Conservation (phyloP, 2,888 invertebrate species). For the Leucania comma region DNA sequence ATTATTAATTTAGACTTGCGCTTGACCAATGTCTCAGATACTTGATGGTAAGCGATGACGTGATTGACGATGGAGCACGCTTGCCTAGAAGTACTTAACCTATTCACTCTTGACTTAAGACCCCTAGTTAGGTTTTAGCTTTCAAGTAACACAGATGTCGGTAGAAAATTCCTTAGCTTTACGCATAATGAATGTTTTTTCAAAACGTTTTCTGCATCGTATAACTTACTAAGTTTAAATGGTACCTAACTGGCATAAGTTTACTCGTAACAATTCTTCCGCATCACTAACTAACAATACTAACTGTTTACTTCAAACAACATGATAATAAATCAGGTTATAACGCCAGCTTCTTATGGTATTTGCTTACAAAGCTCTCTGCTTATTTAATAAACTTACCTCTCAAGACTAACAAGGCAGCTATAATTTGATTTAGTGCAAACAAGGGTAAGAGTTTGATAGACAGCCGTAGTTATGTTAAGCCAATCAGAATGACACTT, state of each 20-base stretch:
- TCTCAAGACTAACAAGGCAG: constrained; percentile 52
- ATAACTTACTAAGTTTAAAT: neutral
- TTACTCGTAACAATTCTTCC: constrained; percentile 43
- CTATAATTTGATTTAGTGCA: constrained; percentile 61
- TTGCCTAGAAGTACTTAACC: too few species aligned
- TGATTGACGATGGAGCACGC: too few species aligned
- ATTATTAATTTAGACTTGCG: too few species aligned
- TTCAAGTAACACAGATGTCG: too few species aligned
- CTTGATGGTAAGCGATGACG: too few species aligned
- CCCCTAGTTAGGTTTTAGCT: too few species aligned
- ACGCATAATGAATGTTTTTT: too few species aligned
- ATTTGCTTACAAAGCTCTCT: constrained; percentile 46
- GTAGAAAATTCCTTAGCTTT: too few species aligned
- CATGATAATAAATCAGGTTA: constrained; percentile 51
- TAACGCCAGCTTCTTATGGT: constrained; percentile 32
- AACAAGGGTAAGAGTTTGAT: constrained; percentile 44
- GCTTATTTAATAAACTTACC: constrained; percentile 43
- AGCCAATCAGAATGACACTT: constrained; percentile 7
- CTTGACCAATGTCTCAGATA: too few species aligned
- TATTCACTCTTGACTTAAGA: too few species aligned
- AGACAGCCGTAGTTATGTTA: constrained; percentile 37
- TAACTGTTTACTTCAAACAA: constrained; percentile 40
- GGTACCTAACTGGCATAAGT: constrained; percentile 3
- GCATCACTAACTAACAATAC: constrained; percentile 18
- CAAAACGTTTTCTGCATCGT: too few species aligned